Conservation (phyloP, 1,140 invertebrate genomes). For the Leptinotarsa defecta region DNA sequence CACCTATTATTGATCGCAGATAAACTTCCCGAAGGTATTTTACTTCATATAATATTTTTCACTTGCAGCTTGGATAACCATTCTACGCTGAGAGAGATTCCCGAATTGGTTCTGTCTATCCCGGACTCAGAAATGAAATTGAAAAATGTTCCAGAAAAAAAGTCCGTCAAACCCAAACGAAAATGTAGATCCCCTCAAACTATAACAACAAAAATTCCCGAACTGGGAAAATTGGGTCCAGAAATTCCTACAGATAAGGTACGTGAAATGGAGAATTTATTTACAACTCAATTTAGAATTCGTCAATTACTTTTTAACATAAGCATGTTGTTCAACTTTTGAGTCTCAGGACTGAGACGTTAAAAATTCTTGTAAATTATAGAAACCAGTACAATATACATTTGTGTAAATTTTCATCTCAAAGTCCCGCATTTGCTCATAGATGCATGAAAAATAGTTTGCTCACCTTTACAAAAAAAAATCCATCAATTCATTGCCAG, state of each 20-base stretch:
- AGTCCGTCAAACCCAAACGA: not conserved
- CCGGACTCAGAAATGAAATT: constrained; percentile 21
- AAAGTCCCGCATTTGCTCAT: too few species aligned
- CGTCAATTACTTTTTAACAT: too few species aligned
- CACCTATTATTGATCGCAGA: too few species aligned
- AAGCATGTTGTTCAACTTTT: too few species aligned
- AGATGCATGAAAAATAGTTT: too few species aligned
- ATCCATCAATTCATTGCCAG: not conserved
- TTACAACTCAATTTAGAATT: too few species aligned
- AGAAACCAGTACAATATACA: too few species aligned
- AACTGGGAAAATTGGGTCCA: constrained; percentile 37
- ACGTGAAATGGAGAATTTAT: not conserved
- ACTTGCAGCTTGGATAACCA: not conserved
- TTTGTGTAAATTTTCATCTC: too few species aligned
- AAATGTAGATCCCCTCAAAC: not conserved
- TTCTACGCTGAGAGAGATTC: not conserved
- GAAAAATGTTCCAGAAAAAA: constrained; percentile 25
- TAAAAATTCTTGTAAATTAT: too few species aligned
- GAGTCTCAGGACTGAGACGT: too few species aligned
- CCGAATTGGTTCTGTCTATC: not conserved
- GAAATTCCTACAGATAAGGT: constrained; percentile 40
- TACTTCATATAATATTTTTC: not conserved
- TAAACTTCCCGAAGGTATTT: too few species aligned
- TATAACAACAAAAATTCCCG: not conserved
- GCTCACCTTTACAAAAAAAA: too few species aligned